Base-by-base conservation (phyloP, 1,140 invertebrate species). In the Brachionus angularis region DNA sequence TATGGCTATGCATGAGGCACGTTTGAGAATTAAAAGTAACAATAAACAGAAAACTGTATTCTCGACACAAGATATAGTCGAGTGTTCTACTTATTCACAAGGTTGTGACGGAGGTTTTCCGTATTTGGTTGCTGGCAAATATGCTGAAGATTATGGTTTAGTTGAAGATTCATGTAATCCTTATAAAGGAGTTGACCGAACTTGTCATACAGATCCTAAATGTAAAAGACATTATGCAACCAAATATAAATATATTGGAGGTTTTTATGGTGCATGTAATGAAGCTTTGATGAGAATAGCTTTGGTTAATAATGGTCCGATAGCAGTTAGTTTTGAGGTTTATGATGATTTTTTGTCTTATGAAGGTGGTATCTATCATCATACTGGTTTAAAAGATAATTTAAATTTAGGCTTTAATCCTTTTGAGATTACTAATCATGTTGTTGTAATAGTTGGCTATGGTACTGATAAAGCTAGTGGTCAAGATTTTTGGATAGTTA, bases 41-140 rank as follows among this genome's bases (percentile, higher is more conserved):
- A 84, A 84, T 72, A 80, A 76, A 25, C 29, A 75, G 27, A 73
- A 77, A 47, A 76, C 77, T 0, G 75, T 79, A 1, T 80, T 84
- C 61, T 83, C 83, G 5, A 76, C 83, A 18, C 84, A 85, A 75
- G 84, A 85, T 72, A 75, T 85, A 25, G 81, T 85, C 18, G 82
- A 83, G 49, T 85, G 84, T 74, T 81, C 80, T 36, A 72, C 76
- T 73, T 84, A 84, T 72, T 62, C 69, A 64, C 25, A 71, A 77
- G 79, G 84, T 3, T 85, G 85, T 76, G 77, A 77, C 1, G 85
- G 85, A n/a, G 85, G 85, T 2, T 85, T 85, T 72, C 80, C 83
- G 1, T 85, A 84, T 73, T 78, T 85, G 42, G 81, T 85, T 73
- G 84, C 78, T 53, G 84, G 84, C 21, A 81, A 80, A 70, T 82